Conservation (phyloP, 64 coral and sea anemone genomes). For the Montipora capricornis region DNA sequence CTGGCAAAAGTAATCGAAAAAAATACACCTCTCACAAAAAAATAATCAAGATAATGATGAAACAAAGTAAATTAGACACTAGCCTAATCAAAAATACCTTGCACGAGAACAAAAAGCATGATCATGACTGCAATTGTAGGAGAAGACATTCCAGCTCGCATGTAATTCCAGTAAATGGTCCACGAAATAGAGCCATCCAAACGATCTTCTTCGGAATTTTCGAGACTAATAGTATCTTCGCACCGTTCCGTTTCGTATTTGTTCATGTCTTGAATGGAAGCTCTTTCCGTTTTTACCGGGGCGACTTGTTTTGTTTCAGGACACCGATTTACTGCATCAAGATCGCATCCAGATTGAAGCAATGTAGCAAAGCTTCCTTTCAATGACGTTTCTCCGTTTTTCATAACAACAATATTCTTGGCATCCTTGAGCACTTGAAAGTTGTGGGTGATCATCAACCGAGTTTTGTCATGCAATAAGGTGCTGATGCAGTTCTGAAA, state of each 20-base stretch:
- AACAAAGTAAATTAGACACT: no score
- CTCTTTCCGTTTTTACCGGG: not conserved
- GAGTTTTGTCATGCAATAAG: constrained; percentile 20
- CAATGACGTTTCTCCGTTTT: constrained; percentile 10
- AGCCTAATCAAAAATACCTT: constrained; percentile 13
- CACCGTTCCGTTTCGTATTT: not conserved
- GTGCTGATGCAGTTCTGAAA: constrained; percentile 43
- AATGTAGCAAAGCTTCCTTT: constrained; percentile 28
- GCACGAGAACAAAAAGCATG: constrained; percentile 27
- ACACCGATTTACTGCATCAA: no score
- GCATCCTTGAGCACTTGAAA: constrained; percentile 40
- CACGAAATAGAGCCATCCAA: constrained; percentile 40
- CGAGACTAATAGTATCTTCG: not conserved
- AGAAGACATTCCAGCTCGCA: constrained; percentile 24
- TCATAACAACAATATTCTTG: constrained; percentile 45
- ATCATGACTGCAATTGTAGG: not conserved
- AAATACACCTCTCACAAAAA: no score
- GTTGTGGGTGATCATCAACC: constrained; percentile 57
- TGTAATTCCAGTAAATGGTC: constrained; percentile 43
- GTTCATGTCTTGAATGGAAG: not conserved
- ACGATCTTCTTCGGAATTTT: constrained; percentile 40
- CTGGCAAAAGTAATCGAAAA: no score
- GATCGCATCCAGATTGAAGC: no score
- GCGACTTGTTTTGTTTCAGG: not conserved
- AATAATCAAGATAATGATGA: no score